Evolutionary conservation across 2,113 vertebrate species (phyloP).

Genomic region (Neopipo cinnamomea): DNA sequence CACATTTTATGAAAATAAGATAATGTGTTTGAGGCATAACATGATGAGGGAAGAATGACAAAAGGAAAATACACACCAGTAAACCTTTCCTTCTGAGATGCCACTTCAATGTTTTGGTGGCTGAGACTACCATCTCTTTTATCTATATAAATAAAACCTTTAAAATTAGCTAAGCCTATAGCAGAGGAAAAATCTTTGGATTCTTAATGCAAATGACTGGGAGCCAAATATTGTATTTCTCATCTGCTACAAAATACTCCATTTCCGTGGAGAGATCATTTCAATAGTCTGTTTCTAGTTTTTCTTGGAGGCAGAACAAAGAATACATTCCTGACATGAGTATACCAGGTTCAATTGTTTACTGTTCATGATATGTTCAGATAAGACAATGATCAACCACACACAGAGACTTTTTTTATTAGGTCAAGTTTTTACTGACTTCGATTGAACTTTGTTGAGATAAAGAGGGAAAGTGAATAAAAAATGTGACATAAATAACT

Average conservation of each 20-base stretch:
- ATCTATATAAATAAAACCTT: not conserved
- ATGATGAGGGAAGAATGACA: not conserved
- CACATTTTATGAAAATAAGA: not conserved
- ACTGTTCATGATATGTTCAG: not conserved
- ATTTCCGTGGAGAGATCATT: not conserved
- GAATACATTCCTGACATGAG: not conserved
- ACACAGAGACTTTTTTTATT: not conserved
- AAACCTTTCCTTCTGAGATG: not conserved
- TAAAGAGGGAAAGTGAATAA: not conserved
- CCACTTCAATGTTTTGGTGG: not conserved
- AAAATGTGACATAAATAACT: not conserved
- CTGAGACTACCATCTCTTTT: not conserved
- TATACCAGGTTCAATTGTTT: not conserved
- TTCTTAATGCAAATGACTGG: not conserved
- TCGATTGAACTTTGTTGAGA: not conserved
- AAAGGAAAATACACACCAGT: not conserved
- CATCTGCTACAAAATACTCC: not conserved
- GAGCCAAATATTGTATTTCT: not conserved
- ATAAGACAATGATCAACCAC: not conserved
- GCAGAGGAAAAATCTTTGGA: not conserved
- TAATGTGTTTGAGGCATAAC: not conserved
- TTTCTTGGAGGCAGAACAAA: not conserved
- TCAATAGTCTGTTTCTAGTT: not conserved
- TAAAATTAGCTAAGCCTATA: not conserved
- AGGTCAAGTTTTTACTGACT: not conserved